Conservation (phyloP, 2,113 vertebrate species). For the Propithecus coquereli region DNA sequence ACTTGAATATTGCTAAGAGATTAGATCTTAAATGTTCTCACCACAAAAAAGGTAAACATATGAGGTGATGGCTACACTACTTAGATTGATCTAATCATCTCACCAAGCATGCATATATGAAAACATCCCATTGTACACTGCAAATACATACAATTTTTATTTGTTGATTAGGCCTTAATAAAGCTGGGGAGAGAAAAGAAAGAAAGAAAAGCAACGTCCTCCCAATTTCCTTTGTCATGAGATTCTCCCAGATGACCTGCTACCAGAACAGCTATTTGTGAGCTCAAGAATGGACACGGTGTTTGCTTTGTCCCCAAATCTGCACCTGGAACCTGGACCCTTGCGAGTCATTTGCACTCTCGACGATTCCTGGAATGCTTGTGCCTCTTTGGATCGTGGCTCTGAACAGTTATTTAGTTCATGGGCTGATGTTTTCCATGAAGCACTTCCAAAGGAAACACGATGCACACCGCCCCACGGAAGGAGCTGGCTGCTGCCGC, state of each 20-base stretch:
- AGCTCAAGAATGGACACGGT: neutral
- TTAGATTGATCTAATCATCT: neutral
- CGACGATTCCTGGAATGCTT: neutral
- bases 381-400: rapidly evolving
- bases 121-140: neutral
- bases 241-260: neutral
- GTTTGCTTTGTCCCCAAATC: neutral
- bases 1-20: neutral
- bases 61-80: neutral
- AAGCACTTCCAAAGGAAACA: slow-evolving; percentile 30
- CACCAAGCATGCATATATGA: neutral
- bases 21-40: neutral
- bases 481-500: neutral
- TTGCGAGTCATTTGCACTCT: neutral
- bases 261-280: slow-evolving; percentile 39
- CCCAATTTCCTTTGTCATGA: neutral
- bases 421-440: slow-evolving; percentile 72
- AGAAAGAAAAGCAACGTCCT: neutral
- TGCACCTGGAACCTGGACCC: slow-evolving; percentile 37
- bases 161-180: neutral
- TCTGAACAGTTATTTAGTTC: neutral
- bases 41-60: neutral
- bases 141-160: neutral
- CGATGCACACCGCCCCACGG: neutral
- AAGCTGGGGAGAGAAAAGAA: neutral